Conservation (phyloP, 1,140 invertebrate genomes). For the Bradysia coprophila region DNA sequence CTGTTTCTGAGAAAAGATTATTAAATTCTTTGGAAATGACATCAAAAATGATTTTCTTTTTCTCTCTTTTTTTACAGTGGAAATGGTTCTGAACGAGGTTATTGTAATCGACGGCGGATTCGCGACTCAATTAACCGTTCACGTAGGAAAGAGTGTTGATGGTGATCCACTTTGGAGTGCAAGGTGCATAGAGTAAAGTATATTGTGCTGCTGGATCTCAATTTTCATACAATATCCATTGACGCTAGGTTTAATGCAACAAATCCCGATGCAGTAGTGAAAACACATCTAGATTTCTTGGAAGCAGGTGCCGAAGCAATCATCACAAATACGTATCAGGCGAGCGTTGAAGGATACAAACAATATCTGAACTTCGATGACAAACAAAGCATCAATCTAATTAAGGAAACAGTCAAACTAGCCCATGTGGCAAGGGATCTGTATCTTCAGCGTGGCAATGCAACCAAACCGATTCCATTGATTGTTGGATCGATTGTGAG, state of each 20-base stretch:
- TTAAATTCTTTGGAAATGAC: no score
- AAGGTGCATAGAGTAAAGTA: no score
- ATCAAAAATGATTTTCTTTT: no score
- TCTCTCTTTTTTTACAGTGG: not conserved
- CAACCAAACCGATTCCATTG: no score
- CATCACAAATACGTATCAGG: conserved; percentile 78
- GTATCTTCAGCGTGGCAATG: no score
- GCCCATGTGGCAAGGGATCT: conserved; percentile 24
- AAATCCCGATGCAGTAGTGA: conserved; percentile 47
- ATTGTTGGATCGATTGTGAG: conserved; percentile 69
- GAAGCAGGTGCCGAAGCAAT: conserved; percentile 70
- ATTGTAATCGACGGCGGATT: conserved; percentile 60
- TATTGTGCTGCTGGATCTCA: no score
- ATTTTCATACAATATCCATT: no score
- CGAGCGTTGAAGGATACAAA: conserved; percentile 56
- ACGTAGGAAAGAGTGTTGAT: conserved; percentile 45
- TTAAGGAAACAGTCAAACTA: conserved; percentile 46
- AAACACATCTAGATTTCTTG: conserved; percentile 60
- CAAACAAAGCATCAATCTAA: conserved; percentile 41
- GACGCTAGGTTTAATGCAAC: conserved; percentile 49
- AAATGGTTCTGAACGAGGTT: conserved; percentile 13
- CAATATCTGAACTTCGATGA: conserved; percentile 42
- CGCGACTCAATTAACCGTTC: conserved; percentile 50
- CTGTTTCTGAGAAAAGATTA: no score
- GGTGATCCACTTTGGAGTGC: conserved; percentile 69